phyloP scores from a whole-genome alignment of 2,113 vertebrate species.

The Ibidorhyncha struthersii region DNA sequence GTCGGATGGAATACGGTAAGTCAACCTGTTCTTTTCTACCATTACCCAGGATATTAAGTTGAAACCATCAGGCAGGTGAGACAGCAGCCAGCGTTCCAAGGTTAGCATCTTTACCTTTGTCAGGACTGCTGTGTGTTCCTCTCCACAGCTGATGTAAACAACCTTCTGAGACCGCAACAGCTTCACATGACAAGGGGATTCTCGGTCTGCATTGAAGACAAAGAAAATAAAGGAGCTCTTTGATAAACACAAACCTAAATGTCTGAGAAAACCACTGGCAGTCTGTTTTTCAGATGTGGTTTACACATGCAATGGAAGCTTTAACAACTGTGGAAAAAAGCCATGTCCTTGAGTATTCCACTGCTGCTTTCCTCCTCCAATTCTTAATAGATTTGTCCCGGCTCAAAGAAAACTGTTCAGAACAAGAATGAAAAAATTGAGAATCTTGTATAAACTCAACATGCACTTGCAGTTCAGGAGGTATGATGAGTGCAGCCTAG shows the following conservation, averaged over 20 bases:
- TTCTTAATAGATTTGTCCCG: background rate
- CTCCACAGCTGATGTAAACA: slow-evolving; percentile 95
- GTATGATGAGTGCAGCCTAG: background rate
- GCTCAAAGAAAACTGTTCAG: background rate
- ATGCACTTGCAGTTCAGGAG: background rate
- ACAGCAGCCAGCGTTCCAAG: background rate
- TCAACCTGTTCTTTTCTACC: background rate
- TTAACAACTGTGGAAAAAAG: background rate
- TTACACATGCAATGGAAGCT: background rate
- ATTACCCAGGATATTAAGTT: background rate
- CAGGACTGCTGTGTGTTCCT: slow-evolving; percentile 90
- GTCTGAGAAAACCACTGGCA: background rate
- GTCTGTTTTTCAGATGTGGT: background rate
- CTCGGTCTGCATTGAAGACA: slow-evolving; percentile 79
- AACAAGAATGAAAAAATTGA: background rate
- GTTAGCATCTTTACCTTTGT: slow-evolving; percentile 86
- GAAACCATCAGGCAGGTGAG: background rate
- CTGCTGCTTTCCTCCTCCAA: background rate
- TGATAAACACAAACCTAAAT: background rate
- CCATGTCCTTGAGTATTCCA: rapidly evolving
- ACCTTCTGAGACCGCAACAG: slow-evolving; percentile 93
- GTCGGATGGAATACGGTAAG: background rate
- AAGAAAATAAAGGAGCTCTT: background rate
- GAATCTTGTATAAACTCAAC: background rate
- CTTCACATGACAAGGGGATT: slow-evolving; percentile 95